phyloP scores from a whole-genome alignment of 2,797 vertebrate species.

The Psittacula derbiana region DNA sequence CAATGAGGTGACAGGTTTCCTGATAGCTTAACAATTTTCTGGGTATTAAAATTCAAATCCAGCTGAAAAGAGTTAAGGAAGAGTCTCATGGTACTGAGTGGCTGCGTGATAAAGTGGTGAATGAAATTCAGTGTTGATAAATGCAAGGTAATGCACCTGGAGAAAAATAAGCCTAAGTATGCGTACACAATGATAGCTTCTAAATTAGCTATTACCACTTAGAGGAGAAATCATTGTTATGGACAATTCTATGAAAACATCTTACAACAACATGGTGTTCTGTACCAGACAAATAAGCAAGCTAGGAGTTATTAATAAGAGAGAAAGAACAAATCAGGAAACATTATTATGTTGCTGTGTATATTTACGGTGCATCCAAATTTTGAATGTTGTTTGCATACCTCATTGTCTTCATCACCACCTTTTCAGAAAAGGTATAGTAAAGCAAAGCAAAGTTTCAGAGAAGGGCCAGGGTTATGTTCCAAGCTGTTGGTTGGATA shows the following conservation, averaged over 20 bases:
- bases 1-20: background rate
- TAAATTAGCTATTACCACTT: slow-evolving; percentile 26
- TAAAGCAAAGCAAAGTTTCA: background rate
- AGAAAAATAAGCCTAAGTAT: slow-evolving; percentile 15
- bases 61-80: slow-evolving; percentile 6
- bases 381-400: background rate
- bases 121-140: slow-evolving; percentile 15
- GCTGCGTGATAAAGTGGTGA: slow-evolving; percentile 19
- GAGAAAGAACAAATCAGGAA: background rate
- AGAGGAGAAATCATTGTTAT: slow-evolving; percentile 4
- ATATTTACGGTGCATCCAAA: background rate
- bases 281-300: background rate
- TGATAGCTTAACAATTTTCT: background rate
- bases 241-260: slow-evolving; percentile 9
- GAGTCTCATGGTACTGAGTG: background rate
- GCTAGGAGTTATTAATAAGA: background rate
- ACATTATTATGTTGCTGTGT: background rate
- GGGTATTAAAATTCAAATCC: slow-evolving; percentile 23
- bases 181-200: background rate
- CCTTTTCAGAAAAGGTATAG: background rate
- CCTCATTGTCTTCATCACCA: background rate
- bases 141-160: slow-evolving; percentile 15
- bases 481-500: background rate
- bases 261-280: background rate
- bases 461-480: background rate